Percentiles rank a stretch among this genome's conserved stretches.
Evolutionary conservation across 2,888 invertebrate genomes (phyloP).

Genomic region (Eristalinus sepulchralis): DNA sequence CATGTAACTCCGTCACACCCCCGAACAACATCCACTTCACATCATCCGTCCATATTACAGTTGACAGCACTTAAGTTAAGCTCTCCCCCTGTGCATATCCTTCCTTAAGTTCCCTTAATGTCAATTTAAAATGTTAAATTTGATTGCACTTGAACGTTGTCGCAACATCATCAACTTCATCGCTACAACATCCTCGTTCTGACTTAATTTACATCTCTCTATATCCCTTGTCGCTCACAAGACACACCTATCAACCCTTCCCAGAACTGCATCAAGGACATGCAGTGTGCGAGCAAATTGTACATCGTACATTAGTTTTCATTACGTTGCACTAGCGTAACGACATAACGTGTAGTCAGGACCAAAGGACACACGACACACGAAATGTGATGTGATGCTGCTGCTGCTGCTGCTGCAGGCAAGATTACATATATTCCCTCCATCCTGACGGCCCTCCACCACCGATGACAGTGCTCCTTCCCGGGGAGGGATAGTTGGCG

Average conservation of each 20-base stretch:
- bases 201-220: slow-evolving; percentile 69
- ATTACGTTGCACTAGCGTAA: slow-evolving; percentile 68
- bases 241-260: neutral
- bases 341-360: slow-evolving; percentile 69
- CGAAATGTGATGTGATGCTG: slow-evolving; percentile 58
- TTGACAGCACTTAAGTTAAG: slow-evolving; percentile 63
- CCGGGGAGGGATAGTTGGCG: slow-evolving; percentile 49
- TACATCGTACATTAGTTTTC: slow-evolving; percentile 71
- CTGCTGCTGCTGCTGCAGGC: slow-evolving; percentile 37
- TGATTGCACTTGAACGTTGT: slow-evolving; percentile 71
- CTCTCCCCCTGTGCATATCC: slow-evolving; percentile 25
- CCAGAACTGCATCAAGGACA: slow-evolving; percentile 57
- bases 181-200: slow-evolving; percentile 67
- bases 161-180: slow-evolving; percentile 70
- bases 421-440: slow-evolving; percentile 35
- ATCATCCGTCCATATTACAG: slow-evolving; percentile 41
- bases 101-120: slow-evolving; percentile 63
- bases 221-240: slow-evolving; percentile 8
- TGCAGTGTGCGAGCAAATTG: slow-evolving; percentile 66
- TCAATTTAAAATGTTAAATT: slow-evolving; percentile 71
- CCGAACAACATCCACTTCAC: slow-evolving; percentile 5
- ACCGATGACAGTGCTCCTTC: neutral
- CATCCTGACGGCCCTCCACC: neutral
- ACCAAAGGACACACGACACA: slow-evolving; percentile 63
- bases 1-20: slow-evolving; percentile 8